Conservation (phyloP, 23 tunicate species). For the Corella eumyota region DNA sequence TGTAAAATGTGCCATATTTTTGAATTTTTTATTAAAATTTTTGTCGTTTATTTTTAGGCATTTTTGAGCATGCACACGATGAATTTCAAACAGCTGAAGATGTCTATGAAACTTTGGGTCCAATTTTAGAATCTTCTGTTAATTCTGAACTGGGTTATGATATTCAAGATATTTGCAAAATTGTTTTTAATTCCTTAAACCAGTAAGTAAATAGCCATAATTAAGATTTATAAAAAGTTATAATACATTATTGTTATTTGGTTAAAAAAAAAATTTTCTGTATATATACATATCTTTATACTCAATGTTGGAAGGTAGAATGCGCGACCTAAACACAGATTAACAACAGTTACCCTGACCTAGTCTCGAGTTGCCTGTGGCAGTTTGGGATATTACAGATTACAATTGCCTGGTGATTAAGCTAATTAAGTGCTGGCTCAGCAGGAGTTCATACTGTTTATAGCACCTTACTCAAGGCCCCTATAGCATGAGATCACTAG, state of each 20-base stretch:
- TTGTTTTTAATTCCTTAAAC: conserved; percentile 20
- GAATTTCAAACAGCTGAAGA: conserved; percentile 69
- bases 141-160: conserved; percentile 13
- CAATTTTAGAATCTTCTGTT: conserved; percentile 53
- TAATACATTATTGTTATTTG: background rate
- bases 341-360: too few relatives aligned
- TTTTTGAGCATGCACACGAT: conserved; percentile 50
- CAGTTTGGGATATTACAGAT: too few relatives aligned
- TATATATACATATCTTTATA: too few relatives aligned
- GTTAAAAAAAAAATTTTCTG: background rate
- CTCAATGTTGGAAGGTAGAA: too few relatives aligned
- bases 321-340: too few relatives aligned
- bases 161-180: conserved; percentile 28
- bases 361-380: too few relatives aligned
- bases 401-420: too few relatives aligned
- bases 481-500: too few relatives aligned
- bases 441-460: too few relatives aligned
- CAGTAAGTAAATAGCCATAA: conserved; percentile 23
- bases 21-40: background rate
- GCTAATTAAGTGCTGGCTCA: too few relatives aligned
- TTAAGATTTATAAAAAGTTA: background rate
- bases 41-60: conserved; percentile 12
- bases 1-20: background rate
- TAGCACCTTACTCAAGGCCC: too few relatives aligned
- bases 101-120: conserved; percentile 74